Evolutionary conservation across 92 coral and sea anemone genomes (phyloP), one percentile per base, ranked within the genome.

Genomic region (Umimayanthus kanabou): DNA sequence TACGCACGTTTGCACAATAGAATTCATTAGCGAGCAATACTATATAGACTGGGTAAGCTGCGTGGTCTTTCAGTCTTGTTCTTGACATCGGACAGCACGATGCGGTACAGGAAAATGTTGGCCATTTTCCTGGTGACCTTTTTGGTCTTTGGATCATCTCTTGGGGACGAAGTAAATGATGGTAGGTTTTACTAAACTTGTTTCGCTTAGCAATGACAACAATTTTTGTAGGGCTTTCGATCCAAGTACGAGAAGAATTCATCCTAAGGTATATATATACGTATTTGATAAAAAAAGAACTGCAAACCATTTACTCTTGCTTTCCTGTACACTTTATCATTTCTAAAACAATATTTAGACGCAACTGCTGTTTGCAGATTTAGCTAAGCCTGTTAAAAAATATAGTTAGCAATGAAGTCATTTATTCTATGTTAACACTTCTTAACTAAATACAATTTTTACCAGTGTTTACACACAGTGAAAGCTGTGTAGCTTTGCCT

Each of bases 81-180:
- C 65, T 72, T 6, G 76, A 72, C 64, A 49, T 29, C 37, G 37
- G 82, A 16, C 82, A 50, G 61, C 82, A 47, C 57, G 16, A 78
- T 78, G 82, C 20, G 82, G 82, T 78, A 28, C 58, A 43, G 66
- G 64, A 45, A n/a, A 16, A 49, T 78, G 65, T 66, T 78, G 40
- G 82, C 82, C 65, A 53, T 78, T 78, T 29, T 78, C 66, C 42
- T 78, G 40, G 82, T 50, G 65, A 16, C 37, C 40, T 45, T 78
- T 23, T 78, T 78, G 82, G 66, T 49, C 66, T 78, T 23, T 78
- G 25, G 22, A 25, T 50, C 82, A 45, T 78, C 64, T 45, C 28
- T 23, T 49, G 65, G 82, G 6, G 66, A 78, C 26, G 37, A 78
- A 25, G 57, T 29, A 78, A 50, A 78, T 11, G 65, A 78, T n/a